A percentile compares a stretch with the other conserved stretches of the same genome.
Evolutionary conservation across 2,113 vertebrate genomes (phyloP).

Genomic region (Columba janthina): DNA sequence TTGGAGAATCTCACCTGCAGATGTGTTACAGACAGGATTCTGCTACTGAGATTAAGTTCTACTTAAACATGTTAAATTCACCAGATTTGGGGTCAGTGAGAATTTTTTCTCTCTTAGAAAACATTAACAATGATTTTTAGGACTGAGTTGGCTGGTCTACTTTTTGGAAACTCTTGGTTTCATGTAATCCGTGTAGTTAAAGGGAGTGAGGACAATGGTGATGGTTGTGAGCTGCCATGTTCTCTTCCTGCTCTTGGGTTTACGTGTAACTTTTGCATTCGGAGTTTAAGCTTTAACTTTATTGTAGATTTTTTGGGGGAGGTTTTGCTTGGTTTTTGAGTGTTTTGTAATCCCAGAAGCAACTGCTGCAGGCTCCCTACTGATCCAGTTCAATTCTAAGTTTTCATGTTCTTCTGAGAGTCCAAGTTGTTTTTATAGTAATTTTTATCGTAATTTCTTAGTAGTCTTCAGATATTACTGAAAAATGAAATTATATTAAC

Average conservation of each 20-base stretch:
- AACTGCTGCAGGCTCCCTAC: neutral
- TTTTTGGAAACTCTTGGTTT: neutral
- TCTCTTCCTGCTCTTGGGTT: neutral
- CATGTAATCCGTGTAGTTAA: neutral
- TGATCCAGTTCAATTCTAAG: neutral
- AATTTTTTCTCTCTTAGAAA: neutral
- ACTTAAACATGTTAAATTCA: neutral
- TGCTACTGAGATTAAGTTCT: neutral
- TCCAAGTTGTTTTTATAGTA: neutral
- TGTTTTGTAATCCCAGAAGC: neutral
- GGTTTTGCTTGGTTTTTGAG: neutral
- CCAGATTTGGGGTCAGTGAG: neutral
- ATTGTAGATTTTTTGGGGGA: neutral
- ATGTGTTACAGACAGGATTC: neutral
- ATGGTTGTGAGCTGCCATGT: neutral
- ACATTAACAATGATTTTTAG: neutral
- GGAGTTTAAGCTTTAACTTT: neutral
- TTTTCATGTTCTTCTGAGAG: neutral
- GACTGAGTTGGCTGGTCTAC: neutral
- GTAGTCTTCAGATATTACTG: neutral
- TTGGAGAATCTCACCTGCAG: neutral
- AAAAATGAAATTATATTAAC: neutral
- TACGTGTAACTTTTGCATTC: neutral
- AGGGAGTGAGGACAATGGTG: neutral
- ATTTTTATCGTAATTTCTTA: neutral